These are phyloP conservation scores for Taeniopygia guttata DNA, from an alignment of 2,797 vertebrate species.

Conservation along the genomic window DNA sequence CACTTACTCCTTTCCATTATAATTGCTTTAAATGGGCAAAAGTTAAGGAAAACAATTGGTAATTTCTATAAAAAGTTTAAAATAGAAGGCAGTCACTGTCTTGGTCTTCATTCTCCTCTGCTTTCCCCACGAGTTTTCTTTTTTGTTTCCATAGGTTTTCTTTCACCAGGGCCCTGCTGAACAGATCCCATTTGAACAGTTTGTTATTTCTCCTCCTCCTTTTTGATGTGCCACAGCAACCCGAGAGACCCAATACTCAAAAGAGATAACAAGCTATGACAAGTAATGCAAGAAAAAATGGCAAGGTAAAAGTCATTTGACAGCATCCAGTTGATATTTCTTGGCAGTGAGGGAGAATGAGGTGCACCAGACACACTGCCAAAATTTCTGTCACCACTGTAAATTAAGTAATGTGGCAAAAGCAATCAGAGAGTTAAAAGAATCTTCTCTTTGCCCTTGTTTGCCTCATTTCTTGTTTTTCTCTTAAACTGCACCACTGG, in stretches of 20 bases:
- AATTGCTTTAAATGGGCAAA: neutral
- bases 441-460: conserved; percentile 35
- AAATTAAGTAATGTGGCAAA: neutral
- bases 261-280: neutral
- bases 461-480: conserved; percentile 59
- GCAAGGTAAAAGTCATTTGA: neutral
- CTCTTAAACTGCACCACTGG: conserved; percentile 69
- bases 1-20: neutral
- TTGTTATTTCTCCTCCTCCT: neutral
- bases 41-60: neutral
- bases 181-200: neutral
- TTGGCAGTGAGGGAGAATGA: neutral
- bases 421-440: conserved; percentile 59
- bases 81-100: neutral
- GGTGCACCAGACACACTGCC: neutral
- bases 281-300: neutral
- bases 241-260: neutral
- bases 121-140: neutral
- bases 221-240: neutral
- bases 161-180: neutral
- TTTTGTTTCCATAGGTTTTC: neutral
- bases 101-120: neutral
- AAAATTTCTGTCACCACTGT: neutral
- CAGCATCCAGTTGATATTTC: neutral
- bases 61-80: neutral